Percentiles rank a stretch among this genome's conserved stretches.
Conservation (phyloP, 2,888 invertebrate genomes). For the Coremacera marginata region DNA sequence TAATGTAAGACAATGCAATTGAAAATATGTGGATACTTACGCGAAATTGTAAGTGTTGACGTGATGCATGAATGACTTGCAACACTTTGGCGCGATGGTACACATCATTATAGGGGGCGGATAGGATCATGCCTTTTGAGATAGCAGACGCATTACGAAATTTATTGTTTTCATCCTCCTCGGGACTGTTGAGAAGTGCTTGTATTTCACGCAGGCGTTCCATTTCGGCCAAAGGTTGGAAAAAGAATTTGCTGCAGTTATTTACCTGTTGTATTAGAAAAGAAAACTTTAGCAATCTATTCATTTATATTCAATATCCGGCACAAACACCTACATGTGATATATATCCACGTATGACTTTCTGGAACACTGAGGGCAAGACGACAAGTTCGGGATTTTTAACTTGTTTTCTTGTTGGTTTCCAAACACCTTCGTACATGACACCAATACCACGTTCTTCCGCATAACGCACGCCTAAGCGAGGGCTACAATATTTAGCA, state of each 20-base stretch:
- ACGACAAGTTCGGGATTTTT: conserved; percentile 72
- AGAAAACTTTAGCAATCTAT: background rate
- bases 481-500: conserved; percentile 63
- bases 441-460: conserved; percentile 60
- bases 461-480: conserved; percentile 71
- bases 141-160: conserved; percentile 58
- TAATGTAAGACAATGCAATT: background rate
- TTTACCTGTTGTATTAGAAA: conserved; percentile 55
- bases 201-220: conserved; percentile 65
- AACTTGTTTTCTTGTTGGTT: conserved; percentile 54
- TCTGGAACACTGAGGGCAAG: conserved; percentile 73
- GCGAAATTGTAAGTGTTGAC: conserved; percentile 55
- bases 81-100: conserved; percentile 74
- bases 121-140: conserved; percentile 71
- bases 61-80: conserved; percentile 58
- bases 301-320: background rate
- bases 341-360: conserved; percentile 69
- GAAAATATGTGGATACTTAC: conserved; percentile 40
- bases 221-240: conserved; percentile 60
- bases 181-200: conserved; percentile 64
- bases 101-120: conserved; percentile 71
- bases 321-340: conserved; percentile 71
- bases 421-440: conserved; percentile 58
- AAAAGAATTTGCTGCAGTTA: conserved; percentile 65
- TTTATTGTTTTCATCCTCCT: conserved; percentile 53